phyloP scores from a whole-genome alignment of 1,140 invertebrate genomes.

The Neocloeon triangulifer region DNA sequence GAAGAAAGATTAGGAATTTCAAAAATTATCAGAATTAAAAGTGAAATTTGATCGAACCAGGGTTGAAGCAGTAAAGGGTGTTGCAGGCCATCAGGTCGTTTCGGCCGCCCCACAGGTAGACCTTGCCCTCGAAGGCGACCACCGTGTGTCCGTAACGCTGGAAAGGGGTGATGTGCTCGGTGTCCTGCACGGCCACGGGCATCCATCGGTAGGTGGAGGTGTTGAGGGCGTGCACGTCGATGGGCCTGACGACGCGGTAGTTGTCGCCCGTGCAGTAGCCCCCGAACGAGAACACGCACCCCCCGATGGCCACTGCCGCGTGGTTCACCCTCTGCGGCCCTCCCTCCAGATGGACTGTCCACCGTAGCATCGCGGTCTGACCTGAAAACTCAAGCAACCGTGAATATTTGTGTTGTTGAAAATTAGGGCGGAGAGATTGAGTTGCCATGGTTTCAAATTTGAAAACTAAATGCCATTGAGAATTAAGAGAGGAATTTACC shows the following conservation, averaged over 20 bases:
- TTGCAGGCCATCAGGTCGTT: constrained; percentile 65
- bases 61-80: constrained; percentile 55
- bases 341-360: constrained; percentile 63
- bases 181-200: too few species aligned
- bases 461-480: too few species aligned
- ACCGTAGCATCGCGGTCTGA: constrained; percentile 24
- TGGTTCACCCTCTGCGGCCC: constrained; percentile 68
- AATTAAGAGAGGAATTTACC: too few species aligned
- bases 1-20: constrained; percentile 8
- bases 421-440: too few species aligned
- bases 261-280: constrained; percentile 68
- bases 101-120: constrained; percentile 77
- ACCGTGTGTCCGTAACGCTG: constrained; percentile 72
- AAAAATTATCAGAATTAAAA: too few species aligned
- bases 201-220: constrained; percentile 40
- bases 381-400: too few species aligned
- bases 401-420: too few species aligned
- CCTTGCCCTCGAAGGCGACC: constrained; percentile 46
- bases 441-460: too few species aligned
- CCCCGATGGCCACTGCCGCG: constrained; percentile 60
- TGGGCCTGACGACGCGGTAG: constrained; percentile 40
- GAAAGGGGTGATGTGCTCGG: too few species aligned
- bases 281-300: constrained; percentile 73
- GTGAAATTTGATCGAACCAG: constrained; percentile 18
- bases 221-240: constrained; percentile 73